Evolutionary conservation across 2,113 vertebrate species (phyloP).

Genomic region (Falcunculus frontatus): DNA sequence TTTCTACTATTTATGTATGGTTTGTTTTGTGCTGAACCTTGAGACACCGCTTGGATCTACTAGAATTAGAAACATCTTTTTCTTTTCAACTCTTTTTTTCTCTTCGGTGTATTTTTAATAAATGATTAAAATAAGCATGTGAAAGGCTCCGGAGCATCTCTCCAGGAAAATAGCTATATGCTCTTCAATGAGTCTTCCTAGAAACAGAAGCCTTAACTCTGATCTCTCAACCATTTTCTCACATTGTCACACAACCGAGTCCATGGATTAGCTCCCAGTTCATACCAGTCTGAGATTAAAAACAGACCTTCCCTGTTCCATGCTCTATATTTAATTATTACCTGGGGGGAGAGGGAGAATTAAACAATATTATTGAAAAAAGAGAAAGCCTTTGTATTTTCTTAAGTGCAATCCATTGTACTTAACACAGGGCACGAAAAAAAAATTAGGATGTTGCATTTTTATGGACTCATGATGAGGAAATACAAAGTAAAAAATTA

Average conservation of each 20-base stretch:
- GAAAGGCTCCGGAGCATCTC: conserved; percentile 9
- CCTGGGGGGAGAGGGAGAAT: not conserved
- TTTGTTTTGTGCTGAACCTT: conserved; percentile 74
- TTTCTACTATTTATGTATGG: conserved; percentile 78
- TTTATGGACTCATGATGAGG: not conserved
- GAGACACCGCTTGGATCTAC: conserved; percentile 61
- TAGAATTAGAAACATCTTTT: conserved; percentile 61
- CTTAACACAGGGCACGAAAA: not conserved
- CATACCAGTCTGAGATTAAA: not conserved
- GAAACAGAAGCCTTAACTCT: conserved; percentile 25
- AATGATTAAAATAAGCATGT: conserved; percentile 25
- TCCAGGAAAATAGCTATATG: conserved; percentile 23
- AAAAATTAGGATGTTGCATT: not conserved
- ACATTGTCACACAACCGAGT: not conserved
- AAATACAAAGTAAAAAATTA: not conserved
- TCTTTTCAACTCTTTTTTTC: conserved; percentile 14
- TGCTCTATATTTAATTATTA: not conserved
- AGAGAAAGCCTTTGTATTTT: not conserved
- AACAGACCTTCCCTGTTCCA: not conserved
- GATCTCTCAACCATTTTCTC: conserved; percentile 19
- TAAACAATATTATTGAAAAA: not conserved
- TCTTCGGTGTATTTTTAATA: not conserved
- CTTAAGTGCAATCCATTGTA: not conserved
- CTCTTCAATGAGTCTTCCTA: conserved; percentile 6
- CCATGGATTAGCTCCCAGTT: not conserved